phyloP scores from a whole-genome alignment of 2,113 vertebrate species.

The Synodontis membranacea region DNA sequence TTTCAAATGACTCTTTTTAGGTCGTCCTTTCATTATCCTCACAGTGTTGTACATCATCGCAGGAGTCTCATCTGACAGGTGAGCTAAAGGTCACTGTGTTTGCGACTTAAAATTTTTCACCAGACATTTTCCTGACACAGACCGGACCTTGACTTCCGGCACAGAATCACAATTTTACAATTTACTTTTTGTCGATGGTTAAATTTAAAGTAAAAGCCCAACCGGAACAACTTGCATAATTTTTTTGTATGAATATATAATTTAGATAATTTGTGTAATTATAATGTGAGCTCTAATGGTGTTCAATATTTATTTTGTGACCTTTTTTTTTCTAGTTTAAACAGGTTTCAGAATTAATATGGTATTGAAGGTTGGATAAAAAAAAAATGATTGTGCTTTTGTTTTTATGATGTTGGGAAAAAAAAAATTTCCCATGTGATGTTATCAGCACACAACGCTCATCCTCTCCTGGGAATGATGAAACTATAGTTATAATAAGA shows the following conservation, averaged over 20 bases:
- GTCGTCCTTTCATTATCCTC: slow-evolving; percentile 3
- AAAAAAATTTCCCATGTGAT: background rate
- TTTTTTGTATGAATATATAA: too few relatives aligned
- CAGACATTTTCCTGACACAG: background rate
- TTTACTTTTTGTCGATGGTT: background rate
- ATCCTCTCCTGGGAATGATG: background rate
- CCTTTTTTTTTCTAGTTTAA: background rate
- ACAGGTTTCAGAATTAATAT: too few relatives aligned
- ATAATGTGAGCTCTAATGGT: background rate
- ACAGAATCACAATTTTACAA: background rate
- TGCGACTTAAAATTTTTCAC: background rate
- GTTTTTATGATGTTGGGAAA: background rate
- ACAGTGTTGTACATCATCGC: background rate
- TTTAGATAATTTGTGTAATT: background rate
- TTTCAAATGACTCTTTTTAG: slow-evolving; percentile 7
- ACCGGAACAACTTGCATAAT: background rate
- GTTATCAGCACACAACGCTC: background rate
- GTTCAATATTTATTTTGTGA: background rate
- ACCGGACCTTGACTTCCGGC: background rate
- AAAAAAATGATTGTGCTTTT: background rate
- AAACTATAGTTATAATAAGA: too few relatives aligned
- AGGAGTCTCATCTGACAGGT: slow-evolving; percentile 7
- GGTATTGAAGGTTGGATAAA: background rate
- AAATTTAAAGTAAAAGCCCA: background rate
- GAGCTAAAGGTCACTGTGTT: slow-evolving; percentile 12